Evolutionary conservation across 2,888 invertebrate genomes (phyloP), one percentile per base, ranked within the genome.

Genomic region (Phengaris alcon): DNA sequence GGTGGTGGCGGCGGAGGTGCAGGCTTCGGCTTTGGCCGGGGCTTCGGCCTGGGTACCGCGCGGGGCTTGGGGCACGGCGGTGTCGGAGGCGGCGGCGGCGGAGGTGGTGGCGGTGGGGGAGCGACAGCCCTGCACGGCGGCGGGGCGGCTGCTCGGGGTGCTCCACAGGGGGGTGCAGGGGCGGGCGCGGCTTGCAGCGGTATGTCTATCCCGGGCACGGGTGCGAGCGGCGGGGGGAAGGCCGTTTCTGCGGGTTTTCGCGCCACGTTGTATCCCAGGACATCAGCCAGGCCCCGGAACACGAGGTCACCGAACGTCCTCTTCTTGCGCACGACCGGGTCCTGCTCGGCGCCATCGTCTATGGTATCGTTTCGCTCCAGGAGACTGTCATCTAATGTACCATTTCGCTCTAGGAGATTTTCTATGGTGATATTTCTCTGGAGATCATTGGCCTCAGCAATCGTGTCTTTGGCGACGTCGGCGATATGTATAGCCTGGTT

Each of bases 251-350:
- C 86, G 13, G 91, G 88, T 78, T 88, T 91, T 74, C 91, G 83
- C 57, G 87, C 88, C 69, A 94, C 88, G 78, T 81, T 87, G 81
- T 93, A 94, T 3, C 94, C 94, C 22, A 94, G 85, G 77, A 90
- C 93, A 78, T 93, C 93, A 9, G 94, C 94, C n/a, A 94, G 82
- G 2, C 94, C 94, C 76, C 93, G 84, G 80, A 94, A 94, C 82
- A 94, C 92, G 78, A 93, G 85, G 75, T 94, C 93, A 8, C 94
- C 93, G 80, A 94, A 93, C 0, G 93, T 94, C 75, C 94, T 83
- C 81, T 94, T 94, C 85, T 89, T 89, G n/a, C 94, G 84, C 73
- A 93, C 90, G 52, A 93, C 83, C 10, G 90, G 88, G 72, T 87
- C 90, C 76, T 87, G 87, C 12, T 87, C 86, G 4, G 84, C 86